phyloP scores from a whole-genome alignment of 2,113 vertebrate species.

The Hippocampus zosterae region DNA sequence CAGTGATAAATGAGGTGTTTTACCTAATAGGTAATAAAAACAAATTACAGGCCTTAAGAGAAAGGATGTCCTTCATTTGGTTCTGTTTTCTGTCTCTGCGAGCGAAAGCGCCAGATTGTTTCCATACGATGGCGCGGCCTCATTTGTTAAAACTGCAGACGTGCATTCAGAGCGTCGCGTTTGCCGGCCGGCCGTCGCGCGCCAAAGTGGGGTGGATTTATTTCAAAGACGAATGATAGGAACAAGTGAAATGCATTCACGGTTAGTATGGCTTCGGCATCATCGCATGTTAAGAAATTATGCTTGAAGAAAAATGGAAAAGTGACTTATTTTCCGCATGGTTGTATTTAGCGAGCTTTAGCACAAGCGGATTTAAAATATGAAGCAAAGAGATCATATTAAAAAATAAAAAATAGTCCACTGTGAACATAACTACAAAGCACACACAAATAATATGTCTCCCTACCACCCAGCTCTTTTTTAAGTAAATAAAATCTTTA shows the following conservation, averaged over 20 bases:
- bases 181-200: constrained; percentile 53
- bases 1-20: constrained; percentile 82
- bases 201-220: constrained; percentile 23
- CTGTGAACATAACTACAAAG: too few species aligned
- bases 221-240: constrained; percentile 16
- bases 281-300: background rate
- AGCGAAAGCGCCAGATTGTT: constrained; percentile 69
- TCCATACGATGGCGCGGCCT: constrained; percentile 73
- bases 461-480: too few species aligned
- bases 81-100: constrained; percentile 71
- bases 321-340: too few species aligned
- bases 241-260: constrained; percentile 11
- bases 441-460: too few species aligned
- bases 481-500: background rate
- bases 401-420: too few species aligned
- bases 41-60: constrained; percentile 76
- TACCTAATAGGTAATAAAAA: constrained; percentile 81
- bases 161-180: constrained; percentile 61
- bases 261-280: too few species aligned
- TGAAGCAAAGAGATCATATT: too few species aligned
- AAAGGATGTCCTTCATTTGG: constrained; percentile 77
- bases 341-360: too few species aligned
- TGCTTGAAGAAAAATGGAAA: background rate
- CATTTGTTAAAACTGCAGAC: constrained; percentile 68
- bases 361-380: too few species aligned